Evolutionary conservation across 2,797 vertebrate species (phyloP).

Genomic region (Argyrosomus regius): DNA sequence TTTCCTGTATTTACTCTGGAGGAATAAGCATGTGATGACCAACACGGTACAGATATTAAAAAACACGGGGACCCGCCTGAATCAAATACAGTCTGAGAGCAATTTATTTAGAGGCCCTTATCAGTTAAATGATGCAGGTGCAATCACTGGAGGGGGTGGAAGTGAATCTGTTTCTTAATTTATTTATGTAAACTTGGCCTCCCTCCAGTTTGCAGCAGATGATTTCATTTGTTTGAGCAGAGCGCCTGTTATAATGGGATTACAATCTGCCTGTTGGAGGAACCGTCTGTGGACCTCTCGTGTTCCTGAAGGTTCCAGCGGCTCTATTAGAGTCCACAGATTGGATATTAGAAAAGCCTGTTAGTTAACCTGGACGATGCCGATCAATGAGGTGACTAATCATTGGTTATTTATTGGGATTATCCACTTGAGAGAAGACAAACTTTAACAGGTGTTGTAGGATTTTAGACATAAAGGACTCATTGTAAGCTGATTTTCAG

Average conservation of each 20-base stretch:
- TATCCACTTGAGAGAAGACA: not conserved
- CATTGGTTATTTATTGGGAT: not conserved
- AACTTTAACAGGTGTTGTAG: not conserved
- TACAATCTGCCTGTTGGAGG: constrained; percentile 80
- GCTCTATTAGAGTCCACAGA: constrained; percentile 55
- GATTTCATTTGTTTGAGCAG: constrained; percentile 83
- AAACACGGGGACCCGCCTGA: constrained; percentile 41
- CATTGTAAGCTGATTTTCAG: too few species aligned
- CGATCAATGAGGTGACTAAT: not conserved
- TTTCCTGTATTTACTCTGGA: constrained; percentile 17
- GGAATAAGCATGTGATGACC: constrained; percentile 29
- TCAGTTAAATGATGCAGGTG: constrained; percentile 78
- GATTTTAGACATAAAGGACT: not conserved
- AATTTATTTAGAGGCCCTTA: constrained; percentile 76
- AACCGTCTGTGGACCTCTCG: constrained; percentile 71
- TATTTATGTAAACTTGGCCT: constrained; percentile 84
- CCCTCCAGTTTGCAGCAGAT: constrained; percentile 79
- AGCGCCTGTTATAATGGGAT: constrained; percentile 81
- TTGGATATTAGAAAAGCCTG: too few species aligned
- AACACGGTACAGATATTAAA: constrained; percentile 30
- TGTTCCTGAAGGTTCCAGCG: constrained; percentile 62
- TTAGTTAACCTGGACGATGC: not conserved
- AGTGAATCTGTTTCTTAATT: constrained; percentile 83
- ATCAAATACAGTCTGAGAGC: constrained; percentile 50
- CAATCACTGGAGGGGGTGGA: constrained; percentile 78